Conservation (phyloP, 2,113 vertebrate genomes). For the Cettia cetti region DNA sequence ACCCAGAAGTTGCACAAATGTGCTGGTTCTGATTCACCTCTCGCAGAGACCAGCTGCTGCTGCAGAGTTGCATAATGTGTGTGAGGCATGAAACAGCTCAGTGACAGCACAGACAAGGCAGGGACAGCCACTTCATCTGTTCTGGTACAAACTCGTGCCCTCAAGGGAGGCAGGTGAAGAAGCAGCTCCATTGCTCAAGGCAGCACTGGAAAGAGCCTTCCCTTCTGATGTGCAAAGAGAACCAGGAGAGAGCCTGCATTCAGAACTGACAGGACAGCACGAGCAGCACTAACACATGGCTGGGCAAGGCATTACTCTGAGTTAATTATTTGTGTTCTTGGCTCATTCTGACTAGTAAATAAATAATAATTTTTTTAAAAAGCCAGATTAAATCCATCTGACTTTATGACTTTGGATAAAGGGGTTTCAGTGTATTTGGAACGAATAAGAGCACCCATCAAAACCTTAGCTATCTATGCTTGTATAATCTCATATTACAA, state of each 20-base stretch:
- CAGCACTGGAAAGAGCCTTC: not conserved
- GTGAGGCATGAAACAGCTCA: not conserved
- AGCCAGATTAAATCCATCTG: not conserved
- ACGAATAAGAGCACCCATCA: not conserved
- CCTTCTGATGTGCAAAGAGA: not conserved
- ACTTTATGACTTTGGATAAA: not conserved
- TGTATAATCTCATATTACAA: not conserved
- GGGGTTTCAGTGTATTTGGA: not conserved
- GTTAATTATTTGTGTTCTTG: not conserved
- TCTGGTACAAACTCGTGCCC: not conserved
- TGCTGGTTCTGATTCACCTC: not conserved
- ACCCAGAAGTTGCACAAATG: not conserved
- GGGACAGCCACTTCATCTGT: not conserved
- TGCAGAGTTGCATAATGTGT: not conserved
- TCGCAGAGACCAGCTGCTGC: not conserved
- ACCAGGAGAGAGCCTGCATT: not conserved
- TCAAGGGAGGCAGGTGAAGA: not conserved
- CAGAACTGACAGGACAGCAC: accelerated
- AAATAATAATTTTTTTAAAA: too few relatives aligned
- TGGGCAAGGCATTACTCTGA: not conserved
- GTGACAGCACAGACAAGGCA: not conserved
- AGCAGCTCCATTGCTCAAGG: not conserved
- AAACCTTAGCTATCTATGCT: not conserved
- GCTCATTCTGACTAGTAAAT: not conserved
- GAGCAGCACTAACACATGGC: accelerated